Percentiles rank a stretch among this genome's conserved stretches.
Conservation (phyloP, 2,113 vertebrate species). For the Tapirus terrestris region DNA sequence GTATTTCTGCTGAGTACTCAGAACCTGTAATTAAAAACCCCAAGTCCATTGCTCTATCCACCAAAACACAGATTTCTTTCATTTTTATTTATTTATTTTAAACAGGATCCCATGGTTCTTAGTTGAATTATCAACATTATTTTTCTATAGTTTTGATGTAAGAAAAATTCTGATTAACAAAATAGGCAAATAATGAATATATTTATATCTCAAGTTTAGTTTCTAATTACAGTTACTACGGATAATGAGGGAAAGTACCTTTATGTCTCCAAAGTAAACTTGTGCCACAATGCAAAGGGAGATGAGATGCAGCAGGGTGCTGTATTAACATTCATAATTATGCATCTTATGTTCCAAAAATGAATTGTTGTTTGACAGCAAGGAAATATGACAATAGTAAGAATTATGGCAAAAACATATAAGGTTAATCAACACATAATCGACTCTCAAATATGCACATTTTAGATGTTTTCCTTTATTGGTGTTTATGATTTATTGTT, state of each 20-base stretch:
- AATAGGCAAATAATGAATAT: constrained; percentile 55
- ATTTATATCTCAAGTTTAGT: constrained; percentile 41
- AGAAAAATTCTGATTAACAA: constrained; percentile 56
- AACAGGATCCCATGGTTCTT: background rate
- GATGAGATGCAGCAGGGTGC: constrained; percentile 20
- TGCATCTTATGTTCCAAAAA: constrained; percentile 51
- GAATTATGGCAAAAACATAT: constrained; percentile 58
- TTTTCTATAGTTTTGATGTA: constrained; percentile 9
- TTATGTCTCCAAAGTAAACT: constrained; percentile 42
- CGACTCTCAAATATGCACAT: constrained; percentile 35
- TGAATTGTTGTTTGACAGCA: constrained; percentile 57
- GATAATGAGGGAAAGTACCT: constrained; percentile 45
- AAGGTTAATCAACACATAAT: constrained; percentile 68
- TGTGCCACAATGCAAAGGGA: constrained; percentile 44
- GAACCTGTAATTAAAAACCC: background rate
- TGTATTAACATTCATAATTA: constrained; percentile 60
- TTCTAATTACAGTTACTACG: constrained; percentile 59
- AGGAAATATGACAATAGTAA: constrained; percentile 55
- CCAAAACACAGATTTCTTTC: background rate
- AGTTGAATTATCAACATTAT: constrained; percentile 39
- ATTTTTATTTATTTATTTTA: constrained; percentile 23
- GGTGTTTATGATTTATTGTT: constrained; percentile 61
- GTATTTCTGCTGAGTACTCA: background rate
- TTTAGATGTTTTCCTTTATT: constrained; percentile 63
- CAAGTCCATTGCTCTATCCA: background rate